phyloP scores from a whole-genome alignment of 1,140 invertebrate genomes.

The Solenopsis fugax region DNA sequence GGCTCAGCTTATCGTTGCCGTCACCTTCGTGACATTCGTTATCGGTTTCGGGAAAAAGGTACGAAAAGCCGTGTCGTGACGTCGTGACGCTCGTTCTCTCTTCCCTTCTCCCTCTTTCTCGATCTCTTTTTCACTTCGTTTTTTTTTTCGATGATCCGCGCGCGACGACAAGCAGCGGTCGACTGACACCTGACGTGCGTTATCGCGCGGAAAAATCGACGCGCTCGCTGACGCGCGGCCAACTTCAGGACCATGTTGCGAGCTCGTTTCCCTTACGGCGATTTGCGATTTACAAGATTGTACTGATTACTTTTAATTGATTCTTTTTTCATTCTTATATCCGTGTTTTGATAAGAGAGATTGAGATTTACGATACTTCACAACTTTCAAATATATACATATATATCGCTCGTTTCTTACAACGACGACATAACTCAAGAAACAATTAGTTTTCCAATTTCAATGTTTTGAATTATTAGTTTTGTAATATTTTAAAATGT shows the following conservation, averaged over 20 bases:
- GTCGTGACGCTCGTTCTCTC: neutral
- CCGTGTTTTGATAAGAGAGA: too few relatives aligned
- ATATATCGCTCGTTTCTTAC: too few relatives aligned
- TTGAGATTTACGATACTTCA: too few relatives aligned
- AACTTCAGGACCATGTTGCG: constrained; percentile 10
- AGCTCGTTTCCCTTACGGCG: too few relatives aligned
- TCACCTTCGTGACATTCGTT: constrained; percentile 16
- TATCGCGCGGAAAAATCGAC: constrained; percentile 45
- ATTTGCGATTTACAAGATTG: neutral
- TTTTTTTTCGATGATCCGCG: neutral
- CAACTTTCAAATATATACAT: too few relatives aligned
- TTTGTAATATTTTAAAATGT: too few relatives aligned
- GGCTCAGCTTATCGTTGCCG: neutral
- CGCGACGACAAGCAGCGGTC: constrained; percentile 32
- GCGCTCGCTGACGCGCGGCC: constrained; percentile 8
- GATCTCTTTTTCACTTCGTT: neutral
- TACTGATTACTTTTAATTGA: neutral
- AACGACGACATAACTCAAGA: too few relatives aligned
- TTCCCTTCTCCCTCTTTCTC: neutral
- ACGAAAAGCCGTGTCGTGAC: neutral
- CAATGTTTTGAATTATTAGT: too few relatives aligned
- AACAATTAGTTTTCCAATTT: too few relatives aligned
- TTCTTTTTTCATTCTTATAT: neutral
- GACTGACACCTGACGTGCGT: constrained; percentile 58
- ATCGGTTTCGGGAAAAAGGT: neutral